Base-by-base conservation (phyloP, 2,113 vertebrate species). In the Pycnonotus jocosus region DNA sequence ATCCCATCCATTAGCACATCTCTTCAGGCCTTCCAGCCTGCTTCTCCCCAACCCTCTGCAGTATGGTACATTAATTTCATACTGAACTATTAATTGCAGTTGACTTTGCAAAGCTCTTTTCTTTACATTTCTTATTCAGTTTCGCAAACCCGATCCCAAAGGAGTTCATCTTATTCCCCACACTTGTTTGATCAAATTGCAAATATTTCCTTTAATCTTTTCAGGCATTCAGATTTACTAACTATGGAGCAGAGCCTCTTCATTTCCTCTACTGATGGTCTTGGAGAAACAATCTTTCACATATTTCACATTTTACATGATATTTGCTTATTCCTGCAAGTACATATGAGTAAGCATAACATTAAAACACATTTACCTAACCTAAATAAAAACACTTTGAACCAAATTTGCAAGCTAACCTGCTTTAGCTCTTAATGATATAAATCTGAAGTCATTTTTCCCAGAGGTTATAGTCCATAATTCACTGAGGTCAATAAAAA, bases 141-240 rank as follows among this genome's bases (percentile, higher is more conserved):
- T 95, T 90, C 28, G 1, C 82, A 86, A 88, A 92, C 20, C 10
- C 9, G 51, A 2, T 86, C 90, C 88, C 90, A 69, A 31, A 1
- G 44, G 96, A 92, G 30, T 84, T 89, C 7, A 69, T 88, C 79
- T 94, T 81, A 96, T 64, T 94, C 76, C 93, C 95, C 57, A 73
- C 74, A 90, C 95, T 69, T 91, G 86, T 88, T 92, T 95, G 88
- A 96, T 96, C 87, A 94, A 93, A 94, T 95, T 81, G 93, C 56
- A 88, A 91, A 88, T 94, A 92, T 68, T 86, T 93, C 83, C 72
- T 97, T 97, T 90, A 95, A 96, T 96, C 93, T 97, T 97, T 90
- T 61, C 24, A 86, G 76, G 69, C 80, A 71, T 68, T 74, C 45
- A 77, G 92, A 86, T 88, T 90, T 90, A 88, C 62, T 93, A 81